A percentile compares a stretch with the other conserved stretches of the same genome.
Evolutionary conservation across 2,797 vertebrate species (phyloP).

Genomic region (Mormyrops attenuatus): DNA sequence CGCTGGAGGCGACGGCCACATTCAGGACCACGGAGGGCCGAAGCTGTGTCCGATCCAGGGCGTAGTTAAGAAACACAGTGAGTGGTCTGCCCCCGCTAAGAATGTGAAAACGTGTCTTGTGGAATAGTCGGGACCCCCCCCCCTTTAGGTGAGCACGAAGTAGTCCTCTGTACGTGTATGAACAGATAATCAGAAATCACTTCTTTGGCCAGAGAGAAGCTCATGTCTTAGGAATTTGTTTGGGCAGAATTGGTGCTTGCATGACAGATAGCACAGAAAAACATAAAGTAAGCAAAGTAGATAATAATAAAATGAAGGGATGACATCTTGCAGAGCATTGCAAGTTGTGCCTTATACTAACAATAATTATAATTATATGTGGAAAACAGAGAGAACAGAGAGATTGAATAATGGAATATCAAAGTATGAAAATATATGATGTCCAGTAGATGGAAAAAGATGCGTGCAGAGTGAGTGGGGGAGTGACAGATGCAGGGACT

Average conservation of each 20-base stretch:
- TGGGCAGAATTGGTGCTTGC: not conserved
- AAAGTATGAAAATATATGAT: not conserved
- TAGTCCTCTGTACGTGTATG: not conserved
- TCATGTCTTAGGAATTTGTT: not conserved
- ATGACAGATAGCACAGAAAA: not conserved
- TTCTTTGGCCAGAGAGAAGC: not conserved
- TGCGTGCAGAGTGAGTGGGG: not conserved
- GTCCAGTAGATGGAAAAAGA: not conserved
- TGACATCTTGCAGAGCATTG: not conserved
- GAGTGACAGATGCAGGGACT: not conserved
- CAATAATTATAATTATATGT: not conserved
- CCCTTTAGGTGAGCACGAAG: not conserved
- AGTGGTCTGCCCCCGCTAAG: not conserved
- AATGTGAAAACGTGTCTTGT: not conserved
- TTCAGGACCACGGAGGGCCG: not conserved
- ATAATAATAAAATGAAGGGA: not conserved
- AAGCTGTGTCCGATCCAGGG: slow-evolving; percentile 14
- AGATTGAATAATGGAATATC: not conserved
- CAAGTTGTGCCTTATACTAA: not conserved
- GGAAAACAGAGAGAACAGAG: not conserved
- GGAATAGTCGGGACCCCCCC: not conserved
- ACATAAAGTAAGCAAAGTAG: not conserved
- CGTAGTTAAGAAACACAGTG: slow-evolving; percentile 24
- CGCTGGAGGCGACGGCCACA: slow-evolving; percentile 15
- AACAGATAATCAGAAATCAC: not conserved